Evolutionary conservation across 2,113 vertebrate genomes (phyloP).

Genomic region (Pollimyrus isidori): DNA sequence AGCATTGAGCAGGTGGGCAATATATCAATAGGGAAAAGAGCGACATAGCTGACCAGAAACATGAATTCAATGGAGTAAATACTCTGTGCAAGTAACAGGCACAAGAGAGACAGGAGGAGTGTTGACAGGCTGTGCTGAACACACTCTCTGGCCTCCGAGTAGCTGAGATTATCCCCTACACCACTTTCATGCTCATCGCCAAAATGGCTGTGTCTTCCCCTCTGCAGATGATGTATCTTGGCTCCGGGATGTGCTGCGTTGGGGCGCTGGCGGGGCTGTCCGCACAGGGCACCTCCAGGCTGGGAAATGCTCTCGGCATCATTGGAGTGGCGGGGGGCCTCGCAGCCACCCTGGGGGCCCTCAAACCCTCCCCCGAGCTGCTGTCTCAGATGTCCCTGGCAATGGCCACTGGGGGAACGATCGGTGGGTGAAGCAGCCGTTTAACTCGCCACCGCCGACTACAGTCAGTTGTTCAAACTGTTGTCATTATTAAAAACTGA

Average conservation of each 20-base stretch:
- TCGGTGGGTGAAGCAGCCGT: constrained; percentile 34
- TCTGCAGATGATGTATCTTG: constrained; percentile 58
- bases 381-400: constrained; percentile 66
- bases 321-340: constrained; percentile 59
- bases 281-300: constrained; percentile 53
- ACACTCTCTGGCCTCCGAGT: background rate
- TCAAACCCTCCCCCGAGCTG: constrained; percentile 61
- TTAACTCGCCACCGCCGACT: background rate
- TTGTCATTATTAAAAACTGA: background rate
- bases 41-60: background rate
- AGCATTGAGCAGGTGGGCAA: constrained; percentile 53
- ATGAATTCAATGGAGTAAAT: background rate
- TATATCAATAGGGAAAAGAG: background rate
- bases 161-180: background rate
- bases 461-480: background rate
- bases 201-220: background rate
- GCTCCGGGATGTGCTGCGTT: constrained; percentile 62
- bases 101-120: background rate
- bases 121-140: background rate
- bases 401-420: constrained; percentile 57
- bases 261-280: constrained; percentile 61
- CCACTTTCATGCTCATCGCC: background rate
- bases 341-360: constrained; percentile 53
- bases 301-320: constrained; percentile 61
- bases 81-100: background rate